A percentile compares a stretch with the other conserved stretches of the same genome.
These are phyloP conservation scores for Boulengeromyrus knoepffleri DNA, from an alignment of 2,113 vertebrate species.

Conservation along the genomic window DNA sequence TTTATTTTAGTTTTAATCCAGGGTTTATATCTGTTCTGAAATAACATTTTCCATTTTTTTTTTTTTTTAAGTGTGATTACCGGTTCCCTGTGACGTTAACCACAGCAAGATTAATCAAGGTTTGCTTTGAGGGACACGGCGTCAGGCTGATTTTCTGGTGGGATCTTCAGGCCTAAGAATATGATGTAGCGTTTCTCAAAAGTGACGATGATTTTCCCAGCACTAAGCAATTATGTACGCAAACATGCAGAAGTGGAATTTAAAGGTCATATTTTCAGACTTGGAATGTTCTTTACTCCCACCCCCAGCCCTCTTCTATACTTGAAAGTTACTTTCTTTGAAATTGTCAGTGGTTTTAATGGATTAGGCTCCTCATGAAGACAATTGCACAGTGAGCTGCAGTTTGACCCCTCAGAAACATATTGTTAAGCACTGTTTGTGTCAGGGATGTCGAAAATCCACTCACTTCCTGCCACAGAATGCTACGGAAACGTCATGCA, in stretches of 20 bases:
- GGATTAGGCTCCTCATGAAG: not conserved
- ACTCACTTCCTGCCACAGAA: not conserved
- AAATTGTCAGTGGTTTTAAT: not conserved
- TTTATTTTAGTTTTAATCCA: not conserved
- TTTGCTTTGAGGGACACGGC: not conserved
- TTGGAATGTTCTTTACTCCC: not conserved
- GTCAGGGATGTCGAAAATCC: not conserved
- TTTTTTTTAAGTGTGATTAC: not conserved
- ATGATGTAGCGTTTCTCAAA: not conserved
- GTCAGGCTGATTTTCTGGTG: not conserved
- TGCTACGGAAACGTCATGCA: not conserved
- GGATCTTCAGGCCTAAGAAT: not conserved
- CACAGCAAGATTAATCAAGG: not conserved
- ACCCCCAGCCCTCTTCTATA: not conserved
- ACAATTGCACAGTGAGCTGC: not conserved
- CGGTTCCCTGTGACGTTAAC: not conserved
- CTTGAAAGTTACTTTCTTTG: not conserved
- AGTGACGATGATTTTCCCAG: not conserved
- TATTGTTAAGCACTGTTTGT: not conserved
- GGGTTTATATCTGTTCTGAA: not conserved
- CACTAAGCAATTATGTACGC: not conserved
- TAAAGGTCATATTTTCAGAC: not conserved
- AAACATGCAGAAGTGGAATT: not conserved
- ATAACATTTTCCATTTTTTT: not conserved
- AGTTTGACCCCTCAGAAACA: not conserved